These are phyloP conservation scores for Ammospiza nelsoni DNA, from an alignment of 2,113 vertebrate genomes.

Conservation along the genomic window DNA sequence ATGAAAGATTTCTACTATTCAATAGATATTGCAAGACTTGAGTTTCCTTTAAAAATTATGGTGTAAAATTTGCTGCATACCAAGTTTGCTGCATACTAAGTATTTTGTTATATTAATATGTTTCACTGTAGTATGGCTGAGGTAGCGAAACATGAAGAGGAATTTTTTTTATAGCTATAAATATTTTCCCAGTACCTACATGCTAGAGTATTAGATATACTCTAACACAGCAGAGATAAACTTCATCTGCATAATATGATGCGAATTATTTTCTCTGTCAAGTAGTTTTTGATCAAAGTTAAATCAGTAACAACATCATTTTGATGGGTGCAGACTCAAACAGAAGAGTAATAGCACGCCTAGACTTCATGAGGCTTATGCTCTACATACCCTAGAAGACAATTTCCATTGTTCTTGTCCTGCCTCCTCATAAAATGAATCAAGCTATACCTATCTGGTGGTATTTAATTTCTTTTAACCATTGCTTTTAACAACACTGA, in stretches of 20 bases:
- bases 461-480: background rate
- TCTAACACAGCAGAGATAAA: background rate
- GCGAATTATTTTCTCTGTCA: background rate
- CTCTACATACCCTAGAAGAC: background rate
- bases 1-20: background rate
- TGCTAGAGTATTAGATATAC: background rate
- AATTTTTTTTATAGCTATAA: background rate
- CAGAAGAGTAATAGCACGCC: background rate
- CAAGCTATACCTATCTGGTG: background rate
- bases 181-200: background rate
- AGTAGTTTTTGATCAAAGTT: background rate
- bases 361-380: background rate
- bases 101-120: background rate
- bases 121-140: background rate
- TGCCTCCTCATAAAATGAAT: background rate
- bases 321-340: background rate
- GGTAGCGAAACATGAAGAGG: accelerated
- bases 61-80: background rate
- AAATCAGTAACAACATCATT: background rate
- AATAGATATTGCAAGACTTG: background rate
- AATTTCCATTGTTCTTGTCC: background rate
- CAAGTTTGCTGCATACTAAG: background rate
- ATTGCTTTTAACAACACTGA: background rate
- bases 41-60: background rate
- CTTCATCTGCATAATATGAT: background rate